phyloP scores from a whole-genome alignment of 2,888 invertebrate species.

The Pycnomerus fuliginosus region DNA sequence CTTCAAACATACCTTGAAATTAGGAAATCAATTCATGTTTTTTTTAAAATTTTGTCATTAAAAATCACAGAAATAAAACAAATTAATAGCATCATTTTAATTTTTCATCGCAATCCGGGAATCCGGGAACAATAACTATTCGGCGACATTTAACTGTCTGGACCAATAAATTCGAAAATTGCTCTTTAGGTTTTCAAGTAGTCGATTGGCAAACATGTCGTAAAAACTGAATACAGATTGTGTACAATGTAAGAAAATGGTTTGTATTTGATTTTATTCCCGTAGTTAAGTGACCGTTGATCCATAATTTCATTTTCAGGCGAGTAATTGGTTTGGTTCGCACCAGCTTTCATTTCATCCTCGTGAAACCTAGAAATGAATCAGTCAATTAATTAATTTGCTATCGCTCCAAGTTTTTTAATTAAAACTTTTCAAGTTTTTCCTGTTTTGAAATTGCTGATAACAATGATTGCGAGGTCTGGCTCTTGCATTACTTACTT shows the following conservation, averaged over 20 bases:
- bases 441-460: constrained; percentile 2
- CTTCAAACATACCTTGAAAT: too few relatives aligned
- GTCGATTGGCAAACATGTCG: constrained; percentile 32
- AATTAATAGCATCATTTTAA: too few relatives aligned
- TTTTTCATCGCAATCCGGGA: too few relatives aligned
- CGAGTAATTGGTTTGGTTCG: too few relatives aligned
- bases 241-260: constrained; percentile 34
- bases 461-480: constrained; percentile 12
- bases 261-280: constrained; percentile 26
- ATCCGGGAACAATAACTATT: constrained; percentile 6
- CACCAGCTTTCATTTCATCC: too few relatives aligned
- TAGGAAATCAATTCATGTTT: too few relatives aligned
- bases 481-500: too few relatives aligned
- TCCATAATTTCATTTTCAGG: constrained; percentile 10
- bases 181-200: constrained; percentile 27
- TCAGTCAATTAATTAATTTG: constrained; percentile 9
- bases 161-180: constrained; percentile 33
- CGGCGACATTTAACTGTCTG: constrained; percentile 19
- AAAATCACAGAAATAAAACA: too few relatives aligned
- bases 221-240: constrained; percentile 36
- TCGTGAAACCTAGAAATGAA: constrained; percentile 1
- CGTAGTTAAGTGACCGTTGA: constrained; percentile 12
- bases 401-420: constrained; percentile 8
- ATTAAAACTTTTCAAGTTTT: constrained; percentile 18
- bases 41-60: too few relatives aligned